phyloP scores from a whole-genome alignment of 2,888 invertebrate species.

The Ceramica pisi region DNA sequence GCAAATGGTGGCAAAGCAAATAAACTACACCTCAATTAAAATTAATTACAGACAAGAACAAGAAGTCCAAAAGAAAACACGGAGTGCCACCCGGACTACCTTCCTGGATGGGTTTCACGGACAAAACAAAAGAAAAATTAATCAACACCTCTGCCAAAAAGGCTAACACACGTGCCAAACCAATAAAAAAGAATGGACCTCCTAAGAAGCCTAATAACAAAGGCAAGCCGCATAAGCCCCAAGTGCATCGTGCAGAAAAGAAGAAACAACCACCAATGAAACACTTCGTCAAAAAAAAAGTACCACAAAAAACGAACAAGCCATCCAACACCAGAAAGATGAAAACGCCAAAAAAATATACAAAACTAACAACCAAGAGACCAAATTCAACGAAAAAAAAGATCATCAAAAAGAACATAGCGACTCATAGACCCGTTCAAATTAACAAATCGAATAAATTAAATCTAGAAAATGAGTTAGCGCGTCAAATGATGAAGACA shows the following conservation, averaged over 20 bases:
- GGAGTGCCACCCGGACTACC: not conserved
- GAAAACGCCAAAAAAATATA: slow-evolving; percentile 47
- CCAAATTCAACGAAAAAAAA: slow-evolving; percentile 21
- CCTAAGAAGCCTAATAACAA: slow-evolving; percentile 8
- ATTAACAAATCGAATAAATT: slow-evolving; percentile 44
- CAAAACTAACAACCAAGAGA: slow-evolving; percentile 24
- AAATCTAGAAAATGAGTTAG: slow-evolving; percentile 56
- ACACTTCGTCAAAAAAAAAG: slow-evolving; percentile 49
- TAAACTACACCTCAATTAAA: not conserved
- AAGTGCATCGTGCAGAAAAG: slow-evolving; percentile 22
- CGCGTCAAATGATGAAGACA: slow-evolving; percentile 66
- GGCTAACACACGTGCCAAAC: not conserved
- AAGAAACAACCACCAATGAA: slow-evolving; percentile 23
- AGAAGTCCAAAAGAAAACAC: slow-evolving; percentile 32
- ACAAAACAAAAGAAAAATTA: slow-evolving; percentile 12
- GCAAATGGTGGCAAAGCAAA: not conserved
- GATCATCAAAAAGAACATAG: slow-evolving; percentile 61
- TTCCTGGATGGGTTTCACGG: not conserved
- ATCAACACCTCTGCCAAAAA: not conserved
- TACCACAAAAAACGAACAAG: not conserved
- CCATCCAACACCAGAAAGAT: slow-evolving; percentile 27
- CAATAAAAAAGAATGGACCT: not conserved
- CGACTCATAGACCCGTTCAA: slow-evolving; percentile 56
- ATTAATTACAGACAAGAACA: slow-evolving; percentile 19
- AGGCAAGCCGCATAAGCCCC: not conserved